A percentile compares a stretch with the other conserved stretches of the same genome.
Conservation (phyloP, 1,140 invertebrate genomes). For the Aphelenchoides fujianensis region DNA sequence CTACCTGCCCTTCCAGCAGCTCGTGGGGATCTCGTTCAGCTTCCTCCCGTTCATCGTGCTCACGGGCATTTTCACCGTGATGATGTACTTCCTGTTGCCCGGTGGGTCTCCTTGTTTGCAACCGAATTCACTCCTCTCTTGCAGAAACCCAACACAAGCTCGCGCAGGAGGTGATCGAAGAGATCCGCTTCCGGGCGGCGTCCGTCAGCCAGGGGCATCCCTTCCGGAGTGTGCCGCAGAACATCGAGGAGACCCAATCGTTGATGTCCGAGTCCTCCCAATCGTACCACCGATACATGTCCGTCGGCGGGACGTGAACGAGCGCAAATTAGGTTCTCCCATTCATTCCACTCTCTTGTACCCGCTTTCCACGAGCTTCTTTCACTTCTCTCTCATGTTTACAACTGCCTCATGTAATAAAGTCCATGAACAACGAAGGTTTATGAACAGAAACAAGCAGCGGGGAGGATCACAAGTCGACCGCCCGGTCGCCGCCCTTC, state of each 20-base stretch:
- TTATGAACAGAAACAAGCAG: no score
- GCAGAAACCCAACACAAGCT: constrained; percentile 47
- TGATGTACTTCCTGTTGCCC: constrained; percentile 53
- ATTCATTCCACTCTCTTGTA: no score
- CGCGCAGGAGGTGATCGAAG: constrained; percentile 37
- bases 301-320: no score
- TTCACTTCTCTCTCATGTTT: no score
- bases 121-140: constrained; percentile 3
- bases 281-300: constrained; percentile 31
- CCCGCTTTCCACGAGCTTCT: no score
- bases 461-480: no score
- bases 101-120: constrained; percentile 34
- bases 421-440: no score
- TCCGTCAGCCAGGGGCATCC: constrained; percentile 38
- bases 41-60: constrained; percentile 59
- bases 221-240: constrained; percentile 28
- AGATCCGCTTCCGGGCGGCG: constrained; percentile 43
- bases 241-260: constrained; percentile 23
- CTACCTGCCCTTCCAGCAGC: constrained; percentile 60
- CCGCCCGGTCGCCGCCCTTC: constrained; percentile 78
- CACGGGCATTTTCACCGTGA: constrained; percentile 43
- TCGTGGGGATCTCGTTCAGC: constrained; percentile 55
- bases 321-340: no score
- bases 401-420: no score
- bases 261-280: background rate